Evolutionary conservation across 2,888 invertebrate species (phyloP).

Genomic region (Cosmia pyralina): DNA sequence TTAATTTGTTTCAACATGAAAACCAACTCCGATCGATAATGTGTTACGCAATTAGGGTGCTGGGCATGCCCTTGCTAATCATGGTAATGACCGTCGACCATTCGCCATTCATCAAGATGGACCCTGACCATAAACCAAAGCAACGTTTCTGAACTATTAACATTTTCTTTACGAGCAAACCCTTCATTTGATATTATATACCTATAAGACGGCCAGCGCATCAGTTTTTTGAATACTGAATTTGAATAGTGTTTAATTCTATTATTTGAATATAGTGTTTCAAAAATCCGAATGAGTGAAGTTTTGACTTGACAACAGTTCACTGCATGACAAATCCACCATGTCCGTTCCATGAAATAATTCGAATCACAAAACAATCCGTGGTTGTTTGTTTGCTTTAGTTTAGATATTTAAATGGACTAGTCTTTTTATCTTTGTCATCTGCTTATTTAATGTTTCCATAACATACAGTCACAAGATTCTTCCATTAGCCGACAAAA

Average conservation of each 20-base stretch:
- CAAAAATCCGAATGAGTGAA: neutral
- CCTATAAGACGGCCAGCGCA: neutral
- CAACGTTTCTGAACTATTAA: neutral
- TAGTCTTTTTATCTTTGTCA: conserved; percentile 13
- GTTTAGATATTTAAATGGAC: conserved; percentile 25
- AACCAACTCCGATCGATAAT: too few relatives aligned
- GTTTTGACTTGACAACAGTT: conserved; percentile 16
- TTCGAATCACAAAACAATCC: conserved; percentile 25
- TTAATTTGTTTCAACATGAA: too few relatives aligned
- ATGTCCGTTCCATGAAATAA: conserved; percentile 40
- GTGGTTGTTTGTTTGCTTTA: conserved; percentile 26
- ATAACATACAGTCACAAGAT: neutral
- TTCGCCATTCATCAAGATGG: conserved; percentile 13
- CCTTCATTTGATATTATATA: conserved; percentile 15
- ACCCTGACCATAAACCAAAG: conserved; percentile 45
- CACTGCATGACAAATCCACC: conserved; percentile 17
- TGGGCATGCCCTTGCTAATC: conserved; percentile 31
- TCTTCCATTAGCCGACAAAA: conserved; percentile 1
- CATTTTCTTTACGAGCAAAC: conserved; percentile 6
- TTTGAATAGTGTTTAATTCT: too few relatives aligned
- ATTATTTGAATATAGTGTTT: neutral
- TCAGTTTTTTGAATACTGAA: too few relatives aligned
- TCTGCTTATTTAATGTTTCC: neutral
- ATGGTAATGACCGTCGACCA: conserved; percentile 22
- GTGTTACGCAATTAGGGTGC: too few relatives aligned